Evolutionary conservation across 2,888 invertebrate genomes (phyloP).

Genomic region (Macrophya alboannulata): DNA sequence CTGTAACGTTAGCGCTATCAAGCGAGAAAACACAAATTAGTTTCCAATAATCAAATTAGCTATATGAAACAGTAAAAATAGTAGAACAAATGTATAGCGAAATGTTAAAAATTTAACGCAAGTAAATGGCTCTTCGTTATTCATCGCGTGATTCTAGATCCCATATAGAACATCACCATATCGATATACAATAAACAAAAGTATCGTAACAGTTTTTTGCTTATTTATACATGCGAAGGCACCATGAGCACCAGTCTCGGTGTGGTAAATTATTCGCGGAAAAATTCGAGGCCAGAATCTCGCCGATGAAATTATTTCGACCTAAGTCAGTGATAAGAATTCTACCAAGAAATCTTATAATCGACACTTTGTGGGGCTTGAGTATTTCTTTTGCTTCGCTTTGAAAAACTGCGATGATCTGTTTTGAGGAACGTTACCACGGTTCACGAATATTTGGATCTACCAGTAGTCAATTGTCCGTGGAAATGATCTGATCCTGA

Average conservation of each 20-base stretch:
- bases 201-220: neutral
- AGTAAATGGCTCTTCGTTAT: neutral
- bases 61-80: neutral
- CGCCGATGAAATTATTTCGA: neutral
- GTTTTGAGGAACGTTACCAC: no score
- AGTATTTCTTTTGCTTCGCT: neutral
- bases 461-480: neutral
- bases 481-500: neutral
- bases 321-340: no score
- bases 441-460: no score
- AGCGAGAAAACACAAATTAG: conserved; percentile 46
- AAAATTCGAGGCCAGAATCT: neutral
- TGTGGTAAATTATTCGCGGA: neutral
- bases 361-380: neutral
- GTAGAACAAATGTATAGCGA: neutral
- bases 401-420: neutral
- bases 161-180: neutral
- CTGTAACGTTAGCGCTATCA: conserved; percentile 10
- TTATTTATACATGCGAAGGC: neutral
- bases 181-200: neutral
- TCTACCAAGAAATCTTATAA: neutral
- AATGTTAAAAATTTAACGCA: neutral
- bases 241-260: neutral
- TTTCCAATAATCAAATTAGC: conserved; percentile 50
- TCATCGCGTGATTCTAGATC: neutral